Base-by-base conservation (phyloP, 2,888 invertebrate species). In the Drosophila tanythrix region DNA sequence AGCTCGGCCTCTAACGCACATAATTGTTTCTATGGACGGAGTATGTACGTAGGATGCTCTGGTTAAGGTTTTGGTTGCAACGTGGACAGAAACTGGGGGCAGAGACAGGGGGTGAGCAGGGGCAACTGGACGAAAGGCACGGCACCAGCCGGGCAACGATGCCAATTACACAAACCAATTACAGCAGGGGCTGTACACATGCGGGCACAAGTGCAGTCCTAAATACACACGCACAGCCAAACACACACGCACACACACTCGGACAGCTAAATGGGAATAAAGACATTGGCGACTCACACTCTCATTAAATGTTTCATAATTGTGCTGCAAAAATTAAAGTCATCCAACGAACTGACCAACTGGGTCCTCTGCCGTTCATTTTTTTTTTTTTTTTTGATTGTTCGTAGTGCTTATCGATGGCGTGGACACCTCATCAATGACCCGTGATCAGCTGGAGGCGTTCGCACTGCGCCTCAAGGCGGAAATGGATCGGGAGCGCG, bases 401-500 rank as follows among this genome's bases (percentile, higher is more conserved):
- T 33, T 33, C 33, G 50, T 83, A 95, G 95, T 94, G 69, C 93
- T 96, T 59, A 96, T 98, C 89, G 98, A 98, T 96, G 98, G 98
- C 71, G 96, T 98, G 53, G 97, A 98, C 67, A 98, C 98, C 36
- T 96, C 97, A 15, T 96, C 97, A 92, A 98, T 99, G 98, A 96
- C 96, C 53, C 95, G 98, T 88, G 98, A 99, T 91, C 97, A 99
- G 94, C 94, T 99, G 67, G 98, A 98, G 93, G 96, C 96, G 74
- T 98, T 98, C 92, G 96, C 97, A 18, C 94, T 96, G 56, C 95
- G 96, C 86, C 95, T 98, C 27, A 96, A 97, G 92, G 97, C 97
- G 91, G 98, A 99, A 94, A 94, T 98, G 92, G 98, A 99, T 91
- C 95, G 97, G 67, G 99, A 99, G 93, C 94, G 99, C 87, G 99